Base-by-base conservation (phyloP, 2,888 invertebrate species). In the Tetragonisca angustula region DNA sequence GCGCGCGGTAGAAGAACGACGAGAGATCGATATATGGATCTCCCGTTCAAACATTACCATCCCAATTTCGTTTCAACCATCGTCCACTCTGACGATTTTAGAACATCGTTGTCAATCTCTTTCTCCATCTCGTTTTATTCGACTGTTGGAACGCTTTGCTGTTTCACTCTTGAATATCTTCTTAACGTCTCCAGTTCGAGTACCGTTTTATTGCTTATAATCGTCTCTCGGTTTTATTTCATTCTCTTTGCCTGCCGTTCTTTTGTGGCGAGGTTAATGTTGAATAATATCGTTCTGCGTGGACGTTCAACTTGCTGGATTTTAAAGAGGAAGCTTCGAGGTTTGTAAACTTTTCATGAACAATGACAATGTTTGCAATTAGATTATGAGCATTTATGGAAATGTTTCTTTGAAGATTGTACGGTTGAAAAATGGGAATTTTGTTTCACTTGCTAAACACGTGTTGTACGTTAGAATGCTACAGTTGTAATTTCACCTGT, bases 41-140 rank as follows among this genome's bases (percentile, higher is more conserved):
- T 90, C 81, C 92, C 92, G 92, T 88, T 91, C 90, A 70, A 64
- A 71, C 75, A 67, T 77, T 69, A 19, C 71, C n/a, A 54, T 79
- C 84, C 72, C 76, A 84, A 68, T 80, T 74, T 52, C 50, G 50
- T 69, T 72, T 72, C 76, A 49, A 17, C 68, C 68, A 27, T 52
- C 65, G 56, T 50, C 32, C 79, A 79, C 79, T 80, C 73, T 61
- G 24, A 76, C 69, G 81, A 67, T 32, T 52, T 72, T 68, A 65
- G 17, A 56, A 54, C 59, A 56, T 43, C 59, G 50, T 54, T 79
- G 69, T 73, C 72, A 50, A 72, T 72, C 56, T 43, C 50, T 43
- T 27, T 73, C 21, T 50, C 59, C 68, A 27, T 27, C 24, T n/a
- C 19, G 11, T 50, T 76, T 59, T 27, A 70, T 36, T 56, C 21